Evolutionary conservation across 1,140 invertebrate genomes (phyloP).

Genomic region (Orchesella cincta): DNA sequence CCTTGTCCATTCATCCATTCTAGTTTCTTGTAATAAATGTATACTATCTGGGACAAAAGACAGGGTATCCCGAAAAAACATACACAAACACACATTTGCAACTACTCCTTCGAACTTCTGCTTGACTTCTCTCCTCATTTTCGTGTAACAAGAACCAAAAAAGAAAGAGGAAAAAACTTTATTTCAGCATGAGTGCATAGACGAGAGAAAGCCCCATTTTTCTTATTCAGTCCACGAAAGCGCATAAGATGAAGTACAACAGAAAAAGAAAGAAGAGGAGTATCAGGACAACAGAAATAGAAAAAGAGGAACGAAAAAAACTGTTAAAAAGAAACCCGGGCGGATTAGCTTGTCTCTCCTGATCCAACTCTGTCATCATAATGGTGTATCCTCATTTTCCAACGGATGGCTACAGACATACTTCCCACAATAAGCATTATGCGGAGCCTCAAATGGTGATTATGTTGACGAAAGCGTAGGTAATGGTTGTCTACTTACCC

Average conservation of each 20-base stretch:
- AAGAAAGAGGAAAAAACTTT: neutral
- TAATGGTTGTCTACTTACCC: too few relatives aligned
- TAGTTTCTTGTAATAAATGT: too few relatives aligned
- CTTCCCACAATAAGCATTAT: too few relatives aligned
- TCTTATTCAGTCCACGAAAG: slow-evolving; percentile 32
- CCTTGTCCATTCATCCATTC: neutral
- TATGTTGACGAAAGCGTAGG: too few relatives aligned
- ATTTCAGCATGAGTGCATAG: slow-evolving; percentile 19
- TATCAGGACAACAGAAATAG: neutral
- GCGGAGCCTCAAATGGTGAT: too few relatives aligned
- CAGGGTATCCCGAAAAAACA: too few relatives aligned
- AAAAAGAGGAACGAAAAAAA: neutral
- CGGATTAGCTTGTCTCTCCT: slow-evolving; percentile 19
- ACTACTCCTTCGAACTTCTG: too few relatives aligned
- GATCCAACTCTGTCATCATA: slow-evolving; percentile 1
- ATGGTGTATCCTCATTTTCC: too few relatives aligned
- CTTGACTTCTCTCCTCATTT: neutral
- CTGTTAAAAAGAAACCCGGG: neutral
- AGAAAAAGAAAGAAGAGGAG: neutral
- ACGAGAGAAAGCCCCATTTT: slow-evolving; percentile 31
- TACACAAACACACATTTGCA: too few relatives aligned
- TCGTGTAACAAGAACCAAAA: neutral
- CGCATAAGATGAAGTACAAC: neutral
- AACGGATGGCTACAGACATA: too few relatives aligned
- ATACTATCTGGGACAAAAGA: too few relatives aligned